Percentiles rank a stretch among this genome's conserved stretches.
These are phyloP conservation scores for Paracanthobrama guichenoti DNA, from an alignment of 2,113 vertebrate genomes.

Conservation along the genomic window DNA sequence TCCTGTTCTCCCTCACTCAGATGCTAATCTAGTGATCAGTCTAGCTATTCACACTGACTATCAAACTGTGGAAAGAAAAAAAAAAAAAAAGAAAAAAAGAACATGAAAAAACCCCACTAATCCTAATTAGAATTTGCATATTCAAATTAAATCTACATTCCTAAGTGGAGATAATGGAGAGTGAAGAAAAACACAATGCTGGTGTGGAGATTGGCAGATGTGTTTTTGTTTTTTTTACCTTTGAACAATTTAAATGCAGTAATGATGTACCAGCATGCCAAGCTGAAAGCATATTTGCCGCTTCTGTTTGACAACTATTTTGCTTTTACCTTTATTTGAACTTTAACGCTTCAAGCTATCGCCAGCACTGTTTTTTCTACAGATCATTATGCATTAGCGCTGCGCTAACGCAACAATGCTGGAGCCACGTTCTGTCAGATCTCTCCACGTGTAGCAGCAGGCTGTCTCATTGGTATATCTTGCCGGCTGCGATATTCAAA, in stretches of 20 bases:
- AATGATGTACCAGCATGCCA: slow-evolving; percentile 55
- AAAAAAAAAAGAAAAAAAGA: background rate
- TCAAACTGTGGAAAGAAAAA: slow-evolving; percentile 33
- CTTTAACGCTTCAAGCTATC: slow-evolving; percentile 8
- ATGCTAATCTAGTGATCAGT: slow-evolving; percentile 59
- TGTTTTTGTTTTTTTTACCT: slow-evolving; percentile 29
- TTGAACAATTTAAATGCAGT: slow-evolving; percentile 61
- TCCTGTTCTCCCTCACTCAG: slow-evolving; percentile 13
- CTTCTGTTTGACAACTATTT: slow-evolving; percentile 13
- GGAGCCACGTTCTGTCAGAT: slow-evolving; percentile 3
- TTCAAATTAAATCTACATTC: slow-evolving; percentile 53
- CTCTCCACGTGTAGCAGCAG: slow-evolving; percentile 17
- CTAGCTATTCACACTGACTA: slow-evolving; percentile 45
- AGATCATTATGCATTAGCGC: slow-evolving; percentile 25
- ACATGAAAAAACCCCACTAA: slow-evolving; percentile 56
- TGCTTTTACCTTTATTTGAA: slow-evolving; percentile 44
- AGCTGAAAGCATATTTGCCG: slow-evolving; percentile 24
- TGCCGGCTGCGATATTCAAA: slow-evolving; percentile 10
- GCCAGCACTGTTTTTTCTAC: background rate
- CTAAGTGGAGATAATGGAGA: slow-evolving; percentile 49
- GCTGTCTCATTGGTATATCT: slow-evolving; percentile 42
- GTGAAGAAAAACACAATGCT: slow-evolving; percentile 34
- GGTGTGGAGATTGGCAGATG: slow-evolving; percentile 40
- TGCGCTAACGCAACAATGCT: background rate
- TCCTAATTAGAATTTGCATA: slow-evolving; percentile 69